These are phyloP conservation scores for Dasypus novemcinctus DNA, from an alignment of 2,113 vertebrate genomes.

Conservation along the genomic window DNA sequence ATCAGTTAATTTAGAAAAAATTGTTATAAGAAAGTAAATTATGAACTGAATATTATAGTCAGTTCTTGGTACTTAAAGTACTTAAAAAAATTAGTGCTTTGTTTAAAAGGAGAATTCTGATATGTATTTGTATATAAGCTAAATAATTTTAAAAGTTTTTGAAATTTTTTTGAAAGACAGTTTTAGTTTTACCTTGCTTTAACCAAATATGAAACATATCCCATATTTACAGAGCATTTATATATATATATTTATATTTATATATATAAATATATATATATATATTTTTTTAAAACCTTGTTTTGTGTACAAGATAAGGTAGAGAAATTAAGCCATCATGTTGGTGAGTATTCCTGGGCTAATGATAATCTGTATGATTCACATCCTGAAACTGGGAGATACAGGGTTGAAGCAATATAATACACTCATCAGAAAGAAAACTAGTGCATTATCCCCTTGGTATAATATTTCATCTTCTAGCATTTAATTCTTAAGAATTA, in stretches of 20 bases:
- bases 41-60: constrained; percentile 80
- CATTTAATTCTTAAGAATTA: constrained; percentile 56
- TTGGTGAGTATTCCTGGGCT: constrained; percentile 63
- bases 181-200: constrained; percentile 83
- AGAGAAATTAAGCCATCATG: constrained; percentile 67
- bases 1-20: constrained; percentile 86
- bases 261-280: not conserved
- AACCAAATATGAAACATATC: constrained; percentile 89
- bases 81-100: constrained; percentile 84
- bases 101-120: constrained; percentile 79
- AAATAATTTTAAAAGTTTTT: constrained; percentile 79
- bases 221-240: constrained; percentile 62
- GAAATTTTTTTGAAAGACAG: constrained; percentile 80
- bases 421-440: constrained; percentile 44
- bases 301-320: constrained; percentile 68
- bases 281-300: not conserved
- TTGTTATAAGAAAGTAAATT: constrained; percentile 81
- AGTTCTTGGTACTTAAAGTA: constrained; percentile 89
- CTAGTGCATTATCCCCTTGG: not conserved
- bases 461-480: constrained; percentile 76
- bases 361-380: constrained; percentile 58
- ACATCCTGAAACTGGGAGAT: constrained; percentile 57
- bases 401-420: constrained; percentile 37
- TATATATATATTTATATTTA: not conserved
- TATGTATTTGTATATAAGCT: constrained; percentile 84